phyloP scores from a whole-genome alignment of 2,113 vertebrate genomes.

The Apodemus sylvaticus region DNA sequence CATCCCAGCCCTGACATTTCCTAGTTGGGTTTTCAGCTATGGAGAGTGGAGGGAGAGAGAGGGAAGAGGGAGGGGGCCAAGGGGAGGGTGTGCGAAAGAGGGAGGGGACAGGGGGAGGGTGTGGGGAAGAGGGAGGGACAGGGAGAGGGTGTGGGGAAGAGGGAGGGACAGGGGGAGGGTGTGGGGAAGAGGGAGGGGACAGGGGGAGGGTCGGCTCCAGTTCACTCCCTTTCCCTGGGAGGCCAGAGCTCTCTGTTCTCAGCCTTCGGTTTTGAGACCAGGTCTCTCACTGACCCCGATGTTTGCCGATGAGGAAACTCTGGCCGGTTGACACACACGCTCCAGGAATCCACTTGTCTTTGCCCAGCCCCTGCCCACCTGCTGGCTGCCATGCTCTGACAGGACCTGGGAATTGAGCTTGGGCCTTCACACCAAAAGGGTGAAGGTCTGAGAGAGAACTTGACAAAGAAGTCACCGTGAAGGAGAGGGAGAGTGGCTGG shows the following conservation, averaged over 20 bases:
- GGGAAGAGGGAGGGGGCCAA: neutral
- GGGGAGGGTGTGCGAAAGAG: neutral
- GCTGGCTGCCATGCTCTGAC: neutral
- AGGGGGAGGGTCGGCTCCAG: neutral
- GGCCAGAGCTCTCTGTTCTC: neutral
- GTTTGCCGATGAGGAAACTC: neutral
- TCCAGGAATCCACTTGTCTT: neutral
- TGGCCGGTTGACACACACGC: neutral
- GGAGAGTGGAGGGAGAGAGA: neutral
- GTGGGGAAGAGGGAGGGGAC: no score
- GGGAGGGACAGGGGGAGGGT: no score
- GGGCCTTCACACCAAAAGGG: neutral
- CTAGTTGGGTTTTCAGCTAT: neutral
- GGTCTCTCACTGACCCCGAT: neutral
- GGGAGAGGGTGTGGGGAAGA: neutral
- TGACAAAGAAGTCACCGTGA: neutral
- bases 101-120: neutral
- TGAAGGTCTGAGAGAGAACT: neutral
- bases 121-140: neutral
- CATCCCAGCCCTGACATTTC: neutral
- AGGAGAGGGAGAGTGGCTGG: neutral
- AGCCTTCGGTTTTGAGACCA: neutral
- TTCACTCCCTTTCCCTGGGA: neutral
- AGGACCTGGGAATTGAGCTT: neutral
- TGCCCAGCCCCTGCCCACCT: neutral